Percentiles rank a stretch among this genome's conserved stretches.
Conservation (phyloP, 2,797 vertebrate genomes). For the Danio kyathit region DNA sequence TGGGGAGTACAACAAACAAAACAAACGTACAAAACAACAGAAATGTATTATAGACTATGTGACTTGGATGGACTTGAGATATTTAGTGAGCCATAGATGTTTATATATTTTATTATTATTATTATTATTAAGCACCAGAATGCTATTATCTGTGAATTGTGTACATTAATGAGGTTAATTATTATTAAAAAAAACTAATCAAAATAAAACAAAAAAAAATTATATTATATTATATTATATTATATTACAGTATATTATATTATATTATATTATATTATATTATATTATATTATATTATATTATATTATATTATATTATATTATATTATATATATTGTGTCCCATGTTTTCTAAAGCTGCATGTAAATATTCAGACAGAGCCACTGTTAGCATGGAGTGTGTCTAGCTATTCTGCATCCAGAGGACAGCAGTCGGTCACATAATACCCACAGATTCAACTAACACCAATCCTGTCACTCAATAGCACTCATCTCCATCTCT, state of each 20-base stretch:
- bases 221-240: too few relatives aligned
- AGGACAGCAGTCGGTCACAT: slow-evolving; percentile 33
- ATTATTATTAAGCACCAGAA: too few relatives aligned
- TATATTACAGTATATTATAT: too few relatives aligned
- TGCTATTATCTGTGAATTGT: too few relatives aligned
- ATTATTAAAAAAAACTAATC: too few relatives aligned
- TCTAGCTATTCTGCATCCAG: slow-evolving; percentile 13
- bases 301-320: too few relatives aligned
- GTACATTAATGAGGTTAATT: too few relatives aligned
- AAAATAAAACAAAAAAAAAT: too few relatives aligned
- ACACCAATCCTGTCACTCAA: slow-evolving; percentile 44
- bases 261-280: too few relatives aligned
- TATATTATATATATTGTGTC: not conserved
- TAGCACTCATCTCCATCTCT: slow-evolving; percentile 28
- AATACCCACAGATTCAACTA: slow-evolving; percentile 30
- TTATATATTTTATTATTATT: not conserved
- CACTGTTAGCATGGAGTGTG: slow-evolving; percentile 23
- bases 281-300: too few relatives aligned
- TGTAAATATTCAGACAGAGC: not conserved
- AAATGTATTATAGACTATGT: too few relatives aligned
- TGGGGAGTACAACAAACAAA: not conserved
- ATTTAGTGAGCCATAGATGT: not conserved
- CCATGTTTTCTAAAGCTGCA: not conserved
- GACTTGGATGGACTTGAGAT: too few relatives aligned
- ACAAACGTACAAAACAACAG: not conserved